Evolutionary conservation across 2,888 invertebrate species (phyloP), one percentile per base, ranked within the genome.

Genomic region (Abrostola tripartita): DNA sequence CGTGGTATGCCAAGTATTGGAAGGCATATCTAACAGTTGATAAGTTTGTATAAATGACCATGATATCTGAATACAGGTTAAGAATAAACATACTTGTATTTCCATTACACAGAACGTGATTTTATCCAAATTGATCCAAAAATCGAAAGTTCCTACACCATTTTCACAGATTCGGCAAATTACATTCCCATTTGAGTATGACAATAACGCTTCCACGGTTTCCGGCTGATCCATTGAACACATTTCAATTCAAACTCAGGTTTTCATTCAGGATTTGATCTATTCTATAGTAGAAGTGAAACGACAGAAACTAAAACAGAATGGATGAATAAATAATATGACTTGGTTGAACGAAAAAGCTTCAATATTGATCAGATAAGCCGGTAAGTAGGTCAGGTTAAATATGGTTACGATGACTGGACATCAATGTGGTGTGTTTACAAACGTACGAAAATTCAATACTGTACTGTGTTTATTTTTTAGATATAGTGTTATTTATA

Each of bases 311-410:
- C 61, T 35, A 52, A 50, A 69, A 60, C 49, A 36, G n/a, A 58
- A 44, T 59, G 49, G 12, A 66, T 75, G 54, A 75, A 75, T 79
- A 75, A 73, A 65, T 68, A 70, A 77, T 68, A 59, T 47, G 12
- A 54, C 53, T 57, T 60, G 52, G 68, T 68, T 65, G 68, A 68
- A 68, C 58, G 61, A 67, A 68, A 73, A 71, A 60, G 66, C 54
- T 70, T 60, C 61, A 70, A 68, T 79, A 86, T 86, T 78, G 86
- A 86, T 81, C 78, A 66, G 57, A 66, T 68, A 53, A 24, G 50
- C 37, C 52, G 60, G 59, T 67, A 85, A 83, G 76, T 86, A 68
- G 83, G 85, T 83, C 83, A 83, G 71, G 76, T 71, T 68, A 71
- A 74, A 67, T 70, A 65, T 56, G 65, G 72, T 63, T 78, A 85